Evolutionary conservation across 2,797 vertebrate genomes (phyloP).

Genomic region (Amblyraja radiata): DNA sequence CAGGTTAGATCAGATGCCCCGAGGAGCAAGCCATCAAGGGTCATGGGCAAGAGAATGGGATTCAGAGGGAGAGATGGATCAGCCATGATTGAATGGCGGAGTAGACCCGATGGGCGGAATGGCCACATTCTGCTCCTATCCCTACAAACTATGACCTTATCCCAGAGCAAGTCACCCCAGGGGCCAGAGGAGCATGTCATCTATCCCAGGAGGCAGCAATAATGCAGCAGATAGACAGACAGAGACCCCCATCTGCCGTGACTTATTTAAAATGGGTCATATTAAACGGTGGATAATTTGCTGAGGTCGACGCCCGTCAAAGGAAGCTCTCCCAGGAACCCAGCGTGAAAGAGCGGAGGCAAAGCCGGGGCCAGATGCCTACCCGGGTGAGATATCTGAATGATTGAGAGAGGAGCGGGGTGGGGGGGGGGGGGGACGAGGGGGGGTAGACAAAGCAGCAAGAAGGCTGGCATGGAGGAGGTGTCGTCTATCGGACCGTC

Average conservation of each 20-base stretch:
- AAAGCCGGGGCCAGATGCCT: constrained; percentile 55
- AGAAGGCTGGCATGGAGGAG: constrained; percentile 49
- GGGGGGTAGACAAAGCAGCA: constrained; percentile 46
- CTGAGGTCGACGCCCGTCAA: constrained; percentile 58
- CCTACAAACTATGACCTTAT: no score
- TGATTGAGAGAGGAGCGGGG: constrained; percentile 63
- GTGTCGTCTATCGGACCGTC: constrained; percentile 84
- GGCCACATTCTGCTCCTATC: no score
- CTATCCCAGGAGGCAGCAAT: constrained; percentile 53
- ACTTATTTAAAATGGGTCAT: constrained; percentile 54
- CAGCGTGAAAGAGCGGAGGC: constrained; percentile 48
- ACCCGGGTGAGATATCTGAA: constrained; percentile 57
- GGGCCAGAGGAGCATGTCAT: constrained; percentile 48
- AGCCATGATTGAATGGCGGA: no score
- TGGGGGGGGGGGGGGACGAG: constrained; percentile 45
- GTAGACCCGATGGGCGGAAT: no score
- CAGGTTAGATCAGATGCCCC: no score
- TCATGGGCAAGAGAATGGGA: no score
- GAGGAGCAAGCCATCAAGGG: no score
- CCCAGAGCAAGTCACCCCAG: no score
- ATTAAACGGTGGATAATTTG: constrained; percentile 57
- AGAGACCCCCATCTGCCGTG: constrained; percentile 42
- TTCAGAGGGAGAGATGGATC: no score
- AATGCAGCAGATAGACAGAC: constrained; percentile 51
- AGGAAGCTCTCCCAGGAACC: constrained; percentile 57